Evolutionary conservation across 2,888 invertebrate genomes (phyloP), one percentile per base, ranked within the genome.

Genomic region (Patella caerulea): DNA sequence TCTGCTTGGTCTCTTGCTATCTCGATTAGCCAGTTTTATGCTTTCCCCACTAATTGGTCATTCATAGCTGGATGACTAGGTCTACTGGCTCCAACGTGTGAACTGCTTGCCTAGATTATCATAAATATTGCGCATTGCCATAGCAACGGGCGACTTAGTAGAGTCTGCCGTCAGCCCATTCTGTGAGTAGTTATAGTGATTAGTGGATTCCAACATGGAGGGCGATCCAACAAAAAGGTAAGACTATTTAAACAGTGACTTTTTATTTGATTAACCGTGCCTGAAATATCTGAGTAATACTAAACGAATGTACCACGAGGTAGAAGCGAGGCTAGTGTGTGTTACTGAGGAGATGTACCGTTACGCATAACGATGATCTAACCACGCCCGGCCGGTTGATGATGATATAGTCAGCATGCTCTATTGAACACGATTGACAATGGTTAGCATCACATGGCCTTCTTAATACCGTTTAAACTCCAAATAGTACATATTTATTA

Each of bases 101-200:
- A 76, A 71, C 71, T 74, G 71, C 74, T 71, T 45, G 45, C 71
- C 24, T 74, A 69, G 74, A 78, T 78, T 78, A 78, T 78, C 78
- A 78, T 78, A 78, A 78, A 78, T 71, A 74, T 74, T 78, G 78
- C 56, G 73, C 71, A 74, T 78, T 78, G 74, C 74, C 65, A 78
- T 78, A 73, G 78, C 52, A 78, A 78, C 78, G 54, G 72, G 53
- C 69, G 70, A 54, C 75, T 76, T 71, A 76, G 71, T 54, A 17
- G 55, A 71, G 29, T 71, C 65, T 65, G 65, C 24, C 19, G 19
- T 65, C 65, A 65, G 19, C 19, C 65, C 19, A 24, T 19, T 65
- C 65, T 65, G 65, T 65, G 12, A 65, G 65, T 65, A 65, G 65
- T 65, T 9, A 65, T 24, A 19, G 65, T 65, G 65, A 65, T 19